A percentile compares a stretch with the other conserved stretches of the same genome.
phyloP scores from a whole-genome alignment of 2,888 invertebrate species.

The Melanchra persicariae region DNA sequence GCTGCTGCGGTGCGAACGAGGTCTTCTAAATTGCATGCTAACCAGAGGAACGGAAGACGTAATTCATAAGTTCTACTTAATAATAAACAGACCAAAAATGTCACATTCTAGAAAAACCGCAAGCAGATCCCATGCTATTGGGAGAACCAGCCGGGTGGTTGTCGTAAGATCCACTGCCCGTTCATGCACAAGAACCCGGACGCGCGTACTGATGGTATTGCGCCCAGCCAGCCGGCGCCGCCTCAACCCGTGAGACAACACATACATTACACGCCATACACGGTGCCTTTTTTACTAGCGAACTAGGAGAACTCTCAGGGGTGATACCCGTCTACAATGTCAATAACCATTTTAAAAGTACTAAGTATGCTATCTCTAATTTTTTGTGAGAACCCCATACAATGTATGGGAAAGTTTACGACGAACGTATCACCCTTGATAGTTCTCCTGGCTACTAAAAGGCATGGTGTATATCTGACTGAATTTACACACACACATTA shows the following conservation, averaged over 20 bases:
- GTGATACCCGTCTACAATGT: slow-evolving; percentile 24
- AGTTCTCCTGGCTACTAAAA: slow-evolving; percentile 58
- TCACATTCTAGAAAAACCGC: slow-evolving; percentile 93
- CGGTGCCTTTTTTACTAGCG: slow-evolving; percentile 56
- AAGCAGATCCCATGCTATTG: slow-evolving; percentile 96
- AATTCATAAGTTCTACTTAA: too few species aligned
- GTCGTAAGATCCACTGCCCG: slow-evolving; percentile 96
- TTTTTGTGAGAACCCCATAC: not conserved
- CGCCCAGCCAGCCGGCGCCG: slow-evolving; percentile 84
- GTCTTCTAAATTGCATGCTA: not conserved
- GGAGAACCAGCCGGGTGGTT: slow-evolving; percentile 96
- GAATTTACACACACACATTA: slow-evolving; percentile 44
- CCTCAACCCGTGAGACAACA: slow-evolving; percentile 67
- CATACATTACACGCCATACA: slow-evolving; percentile 56
- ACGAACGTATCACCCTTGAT: slow-evolving; percentile 42
- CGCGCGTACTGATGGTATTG: slow-evolving; percentile 87
- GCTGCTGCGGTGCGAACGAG: not conserved
- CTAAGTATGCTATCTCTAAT: not conserved
- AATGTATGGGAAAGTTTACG: not conserved
- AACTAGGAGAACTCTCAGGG: slow-evolving; percentile 56
- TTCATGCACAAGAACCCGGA: slow-evolving; percentile 93
- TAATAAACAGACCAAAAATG: slow-evolving; percentile 24
- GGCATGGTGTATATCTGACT: slow-evolving; percentile 56
- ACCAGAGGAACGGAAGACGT: not conserved
- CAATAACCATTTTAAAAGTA: not conserved